These are phyloP conservation scores for Drosophila subquinaria DNA, from an alignment of 2,888 invertebrate species.

Conservation along the genomic window DNA sequence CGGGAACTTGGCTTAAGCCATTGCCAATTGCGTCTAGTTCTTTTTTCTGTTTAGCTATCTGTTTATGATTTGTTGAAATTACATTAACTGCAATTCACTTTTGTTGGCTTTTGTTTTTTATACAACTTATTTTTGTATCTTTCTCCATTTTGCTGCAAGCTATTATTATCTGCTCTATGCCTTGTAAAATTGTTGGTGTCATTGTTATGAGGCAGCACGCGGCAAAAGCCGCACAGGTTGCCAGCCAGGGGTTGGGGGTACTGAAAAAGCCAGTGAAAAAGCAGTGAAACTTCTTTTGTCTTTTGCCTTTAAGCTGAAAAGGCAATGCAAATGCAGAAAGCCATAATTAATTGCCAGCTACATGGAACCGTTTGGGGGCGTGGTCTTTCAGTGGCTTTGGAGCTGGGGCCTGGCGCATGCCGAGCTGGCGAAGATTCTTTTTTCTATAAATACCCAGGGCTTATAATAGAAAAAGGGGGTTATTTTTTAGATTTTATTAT, in stretches of 20 bases:
- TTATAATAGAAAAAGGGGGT: neutral
- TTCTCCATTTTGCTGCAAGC: slow-evolving; percentile 23
- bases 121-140: slow-evolving; percentile 3
- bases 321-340: slow-evolving; percentile 55
- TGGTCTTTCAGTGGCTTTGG: slow-evolving; percentile 23
- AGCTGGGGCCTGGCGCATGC: slow-evolving; percentile 37
- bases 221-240: slow-evolving; percentile 34
- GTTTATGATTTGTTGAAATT: slow-evolving; percentile 62
- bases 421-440: neutral
- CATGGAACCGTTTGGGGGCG: slow-evolving; percentile 45
- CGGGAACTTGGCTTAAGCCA: slow-evolving; percentile 29
- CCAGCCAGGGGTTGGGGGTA: slow-evolving; percentile 10
- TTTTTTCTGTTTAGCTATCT: neutral
- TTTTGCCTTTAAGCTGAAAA: slow-evolving; percentile 20
- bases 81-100: slow-evolving; percentile 78
- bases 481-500: neutral
- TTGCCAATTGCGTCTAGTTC: slow-evolving; percentile 19
- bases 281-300: slow-evolving; percentile 53
- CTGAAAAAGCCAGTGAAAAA: slow-evolving; percentile 32
- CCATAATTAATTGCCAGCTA: slow-evolving; percentile 68
- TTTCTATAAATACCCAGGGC: slow-evolving; percentile 27
- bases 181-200: slow-evolving; percentile 77
- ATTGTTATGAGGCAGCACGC: slow-evolving; percentile 72
- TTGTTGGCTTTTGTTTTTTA: slow-evolving; percentile 47
- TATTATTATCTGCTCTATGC: slow-evolving; percentile 77